Conservation (phyloP, 2,888 invertebrate genomes). For the Teleogryllus oceanicus region DNA sequence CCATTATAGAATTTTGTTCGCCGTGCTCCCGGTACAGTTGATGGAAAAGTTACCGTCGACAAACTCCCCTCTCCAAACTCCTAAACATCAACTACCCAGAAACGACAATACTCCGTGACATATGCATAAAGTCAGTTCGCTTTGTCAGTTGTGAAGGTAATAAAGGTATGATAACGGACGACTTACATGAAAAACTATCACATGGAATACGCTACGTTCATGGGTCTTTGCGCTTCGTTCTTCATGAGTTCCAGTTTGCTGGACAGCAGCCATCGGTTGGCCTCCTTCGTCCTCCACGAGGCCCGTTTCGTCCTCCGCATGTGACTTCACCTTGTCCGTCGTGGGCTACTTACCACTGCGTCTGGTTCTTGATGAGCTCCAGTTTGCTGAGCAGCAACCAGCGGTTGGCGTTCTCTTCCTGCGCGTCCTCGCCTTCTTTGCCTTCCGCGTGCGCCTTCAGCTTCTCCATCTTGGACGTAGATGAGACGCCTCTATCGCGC, state of each 20-base stretch:
- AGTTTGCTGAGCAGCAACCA: background rate
- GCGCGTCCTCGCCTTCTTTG: background rate
- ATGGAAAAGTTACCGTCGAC: too few species aligned
- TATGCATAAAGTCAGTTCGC: background rate
- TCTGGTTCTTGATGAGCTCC: background rate
- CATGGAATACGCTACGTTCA: background rate
- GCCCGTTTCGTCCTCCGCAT: background rate
- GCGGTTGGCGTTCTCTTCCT: background rate
- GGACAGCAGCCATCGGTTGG: background rate
- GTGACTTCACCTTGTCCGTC: background rate
- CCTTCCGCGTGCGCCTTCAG: background rate
- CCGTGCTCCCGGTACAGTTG: too few species aligned
- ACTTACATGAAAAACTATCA: background rate
- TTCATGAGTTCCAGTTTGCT: background rate
- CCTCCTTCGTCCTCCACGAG: background rate
- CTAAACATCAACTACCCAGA: too few species aligned
- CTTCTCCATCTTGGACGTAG: background rate
- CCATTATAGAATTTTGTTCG: too few species aligned
- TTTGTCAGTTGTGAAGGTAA: constrained; percentile 3
- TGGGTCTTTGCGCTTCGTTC: too few species aligned
- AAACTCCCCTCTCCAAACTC: too few species aligned
- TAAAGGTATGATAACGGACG: too few species aligned
- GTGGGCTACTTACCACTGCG: background rate
- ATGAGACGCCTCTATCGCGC: too few species aligned
- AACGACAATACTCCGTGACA: too few species aligned